Percentiles rank a stretch among this genome's conserved stretches.
phyloP scores from a whole-genome alignment of 2,888 invertebrate species.

The Lochmaea capreae region DNA sequence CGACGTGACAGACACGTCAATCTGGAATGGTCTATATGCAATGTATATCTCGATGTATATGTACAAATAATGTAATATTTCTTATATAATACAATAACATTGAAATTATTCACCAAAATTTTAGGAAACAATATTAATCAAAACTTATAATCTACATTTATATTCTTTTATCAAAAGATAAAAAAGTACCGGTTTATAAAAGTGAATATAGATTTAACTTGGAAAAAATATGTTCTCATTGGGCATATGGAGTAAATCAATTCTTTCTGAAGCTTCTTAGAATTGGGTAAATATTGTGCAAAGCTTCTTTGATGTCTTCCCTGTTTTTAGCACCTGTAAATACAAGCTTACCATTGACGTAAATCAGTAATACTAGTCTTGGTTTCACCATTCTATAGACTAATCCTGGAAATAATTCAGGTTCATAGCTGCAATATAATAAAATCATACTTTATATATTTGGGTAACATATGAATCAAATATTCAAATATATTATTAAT shows the following conservation, averaged over 20 bases:
- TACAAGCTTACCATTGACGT: constrained; percentile 99
- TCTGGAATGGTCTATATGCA: too few relatives aligned
- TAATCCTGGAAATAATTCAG: constrained; percentile 98
- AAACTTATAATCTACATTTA: background rate
- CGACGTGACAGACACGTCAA: too few relatives aligned
- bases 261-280: constrained; percentile 90
- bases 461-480: background rate
- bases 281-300: constrained; percentile 95
- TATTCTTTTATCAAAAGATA: background rate
- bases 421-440: constrained; percentile 81
- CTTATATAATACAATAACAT: background rate
- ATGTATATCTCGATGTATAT: too few relatives aligned
- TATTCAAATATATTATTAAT: too few relatives aligned
- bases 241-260: constrained; percentile 1
- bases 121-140: background rate
- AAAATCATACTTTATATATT: too few relatives aligned
- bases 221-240: background rate
- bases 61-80: too few relatives aligned
- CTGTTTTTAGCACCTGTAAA: constrained; percentile 96
- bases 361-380: constrained; percentile 94
- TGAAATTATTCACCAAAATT: background rate
- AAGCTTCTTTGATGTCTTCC: constrained; percentile 90
- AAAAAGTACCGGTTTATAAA: background rate
- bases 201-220: background rate
- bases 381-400: constrained; percentile 98